These are phyloP conservation scores for Setophaga kirtlandii DNA, from an alignment of 2,113 vertebrate genomes.

Conservation along the genomic window DNA sequence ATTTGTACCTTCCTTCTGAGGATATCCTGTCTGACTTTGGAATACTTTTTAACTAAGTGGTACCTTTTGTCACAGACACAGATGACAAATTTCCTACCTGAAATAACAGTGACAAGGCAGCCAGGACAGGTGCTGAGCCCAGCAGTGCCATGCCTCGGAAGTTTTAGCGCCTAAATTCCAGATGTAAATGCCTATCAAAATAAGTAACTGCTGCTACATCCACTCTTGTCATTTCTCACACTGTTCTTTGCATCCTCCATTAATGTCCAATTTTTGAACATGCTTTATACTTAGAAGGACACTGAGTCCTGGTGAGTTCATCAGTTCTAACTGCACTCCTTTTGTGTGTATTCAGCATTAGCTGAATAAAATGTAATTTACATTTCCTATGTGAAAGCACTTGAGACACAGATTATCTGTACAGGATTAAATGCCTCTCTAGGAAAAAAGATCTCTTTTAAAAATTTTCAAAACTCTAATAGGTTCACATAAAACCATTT, in stretches of 20 bases:
- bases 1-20: not conserved
- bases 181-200: not conserved
- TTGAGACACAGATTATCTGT: not conserved
- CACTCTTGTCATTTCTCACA: not conserved
- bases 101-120: not conserved
- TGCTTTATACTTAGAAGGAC: not conserved
- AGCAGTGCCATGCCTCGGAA: not conserved
- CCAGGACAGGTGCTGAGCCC: not conserved
- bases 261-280: not conserved
- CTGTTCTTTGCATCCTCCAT: not conserved
- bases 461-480: not conserved
- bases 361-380: not conserved
- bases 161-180: not conserved
- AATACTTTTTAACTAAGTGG: not conserved
- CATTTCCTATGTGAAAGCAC: not conserved
- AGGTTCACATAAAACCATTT: not conserved
- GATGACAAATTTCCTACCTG: not conserved
- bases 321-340: not conserved
- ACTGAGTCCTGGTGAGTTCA: not conserved
- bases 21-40: not conserved
- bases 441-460: not conserved
- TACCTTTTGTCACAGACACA: not conserved
- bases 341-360: not conserved
- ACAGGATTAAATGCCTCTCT: not conserved
- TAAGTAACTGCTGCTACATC: not conserved